phyloP scores from a whole-genome alignment of 35 echinoderm and acorn worm genomes.

The Diadema setosum region DNA sequence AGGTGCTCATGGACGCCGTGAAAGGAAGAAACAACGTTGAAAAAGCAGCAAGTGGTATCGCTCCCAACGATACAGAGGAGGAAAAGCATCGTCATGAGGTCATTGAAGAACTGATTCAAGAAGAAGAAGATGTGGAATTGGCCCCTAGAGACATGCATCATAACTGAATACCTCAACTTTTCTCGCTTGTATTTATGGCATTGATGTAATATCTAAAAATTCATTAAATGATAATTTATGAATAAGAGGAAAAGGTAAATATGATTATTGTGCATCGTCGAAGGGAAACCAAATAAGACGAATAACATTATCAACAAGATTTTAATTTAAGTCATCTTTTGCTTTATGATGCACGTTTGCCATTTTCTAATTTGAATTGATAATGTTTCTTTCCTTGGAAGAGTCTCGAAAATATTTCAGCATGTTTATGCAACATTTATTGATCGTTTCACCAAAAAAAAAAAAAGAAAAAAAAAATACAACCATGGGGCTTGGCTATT shows the following conservation, averaged over 20 bases:
- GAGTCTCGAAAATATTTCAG: no score
- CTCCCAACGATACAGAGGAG: not conserved
- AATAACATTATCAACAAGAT: not conserved
- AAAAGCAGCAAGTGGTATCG: not conserved
- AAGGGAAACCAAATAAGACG: not conserved
- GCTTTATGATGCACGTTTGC: no score
- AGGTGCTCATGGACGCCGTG: not conserved
- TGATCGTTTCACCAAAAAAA: no score
- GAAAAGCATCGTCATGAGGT: not conserved
- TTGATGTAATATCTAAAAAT: not conserved
- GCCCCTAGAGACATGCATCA: not conserved
- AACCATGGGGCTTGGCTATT: no score
- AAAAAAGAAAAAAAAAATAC: no score
- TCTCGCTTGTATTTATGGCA: not conserved
- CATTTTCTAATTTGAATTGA: no score
- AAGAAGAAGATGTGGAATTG: not conserved
- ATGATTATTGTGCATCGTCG: not conserved
- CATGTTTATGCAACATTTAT: no score
- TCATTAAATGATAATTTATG: not conserved
- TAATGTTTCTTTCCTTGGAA: no score
- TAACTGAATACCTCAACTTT: not conserved
- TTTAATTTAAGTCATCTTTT: not conserved
- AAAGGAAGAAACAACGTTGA: not conserved
- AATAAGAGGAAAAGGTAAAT: not conserved
- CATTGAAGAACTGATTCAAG: conserved; percentile 3